Evolutionary conservation across 2,113 vertebrate species (phyloP).

Genomic region (Motacilla alba): DNA sequence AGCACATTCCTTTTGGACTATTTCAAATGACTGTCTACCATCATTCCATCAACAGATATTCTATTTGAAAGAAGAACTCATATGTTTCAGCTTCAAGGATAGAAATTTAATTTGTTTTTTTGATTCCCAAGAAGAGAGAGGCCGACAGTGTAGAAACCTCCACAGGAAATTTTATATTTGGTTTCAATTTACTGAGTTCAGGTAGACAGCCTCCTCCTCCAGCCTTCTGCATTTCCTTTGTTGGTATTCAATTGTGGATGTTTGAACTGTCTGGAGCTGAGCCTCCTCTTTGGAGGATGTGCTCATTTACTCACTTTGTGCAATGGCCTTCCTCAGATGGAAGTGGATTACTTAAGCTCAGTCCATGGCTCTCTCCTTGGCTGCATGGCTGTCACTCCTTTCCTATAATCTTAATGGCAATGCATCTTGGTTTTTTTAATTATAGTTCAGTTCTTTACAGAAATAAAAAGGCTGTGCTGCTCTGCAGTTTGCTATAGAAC

Average conservation of each 20-base stretch:
- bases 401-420: not conserved
- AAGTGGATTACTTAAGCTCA: not conserved
- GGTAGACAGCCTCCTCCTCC: not conserved
- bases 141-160: not conserved
- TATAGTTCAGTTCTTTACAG: not conserved
- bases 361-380: not conserved
- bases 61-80: not conserved
- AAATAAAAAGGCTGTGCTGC: not conserved
- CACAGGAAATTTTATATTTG: slow-evolving; percentile 11
- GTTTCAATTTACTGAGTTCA: slow-evolving; percentile 12
- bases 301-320: not conserved
- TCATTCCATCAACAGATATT: not conserved
- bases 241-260: not conserved
- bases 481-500: not conserved
- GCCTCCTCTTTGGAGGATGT: not conserved
- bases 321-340: not conserved
- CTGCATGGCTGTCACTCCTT: not conserved
- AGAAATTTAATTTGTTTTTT: not conserved
- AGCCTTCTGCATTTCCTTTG: not conserved
- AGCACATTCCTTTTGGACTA: not conserved
- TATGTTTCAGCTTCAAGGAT: not conserved
- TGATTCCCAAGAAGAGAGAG: not conserved
- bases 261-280: not conserved
- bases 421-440: not conserved
- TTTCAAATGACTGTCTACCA: not conserved